A percentile compares a stretch with the other conserved stretches of the same genome.
Evolutionary conservation across 2,888 invertebrate species (phyloP).

Genomic region (Aquatica leii): DNA sequence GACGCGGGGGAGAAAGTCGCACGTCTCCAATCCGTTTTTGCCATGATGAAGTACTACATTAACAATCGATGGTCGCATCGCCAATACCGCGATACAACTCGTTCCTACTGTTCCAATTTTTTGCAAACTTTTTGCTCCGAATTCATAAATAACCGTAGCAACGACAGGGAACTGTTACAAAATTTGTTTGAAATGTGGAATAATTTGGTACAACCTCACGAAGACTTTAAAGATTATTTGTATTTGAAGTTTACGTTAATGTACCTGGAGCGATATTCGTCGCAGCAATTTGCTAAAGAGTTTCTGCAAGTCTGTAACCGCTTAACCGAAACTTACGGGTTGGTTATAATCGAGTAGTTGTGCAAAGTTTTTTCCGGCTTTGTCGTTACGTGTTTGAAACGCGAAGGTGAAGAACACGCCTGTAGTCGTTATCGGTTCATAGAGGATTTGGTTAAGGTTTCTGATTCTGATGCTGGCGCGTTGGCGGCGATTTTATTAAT

Average conservation of each 20-base stretch:
- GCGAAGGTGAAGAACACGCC: background rate
- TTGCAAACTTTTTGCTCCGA: constrained; percentile 18
- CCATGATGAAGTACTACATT: constrained; percentile 4
- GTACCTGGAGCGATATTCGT: background rate
- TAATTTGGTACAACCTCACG: constrained; percentile 7
- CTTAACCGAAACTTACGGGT: background rate
- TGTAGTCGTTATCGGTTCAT: background rate
- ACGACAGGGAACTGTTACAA: constrained; percentile 1
- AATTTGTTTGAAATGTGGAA: constrained; percentile 18
- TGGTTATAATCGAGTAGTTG: background rate
- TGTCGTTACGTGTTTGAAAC: background rate
- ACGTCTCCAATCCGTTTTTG: background rate
- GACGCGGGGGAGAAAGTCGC: background rate
- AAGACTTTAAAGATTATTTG: constrained; percentile 18
- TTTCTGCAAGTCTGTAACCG: background rate
- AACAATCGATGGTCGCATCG: background rate
- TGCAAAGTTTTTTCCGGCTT: background rate
- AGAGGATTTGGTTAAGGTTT: background rate
- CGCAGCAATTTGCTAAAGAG: background rate
- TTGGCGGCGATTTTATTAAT: background rate
- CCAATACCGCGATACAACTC: background rate
- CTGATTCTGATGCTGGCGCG: background rate
- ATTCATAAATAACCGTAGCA: background rate
- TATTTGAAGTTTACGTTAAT: constrained; percentile 19
- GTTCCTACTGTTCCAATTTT: constrained; percentile 6